Evolutionary conservation across 2,797 vertebrate species (phyloP).

Genomic region (Rhinatrema bivittatum): DNA sequence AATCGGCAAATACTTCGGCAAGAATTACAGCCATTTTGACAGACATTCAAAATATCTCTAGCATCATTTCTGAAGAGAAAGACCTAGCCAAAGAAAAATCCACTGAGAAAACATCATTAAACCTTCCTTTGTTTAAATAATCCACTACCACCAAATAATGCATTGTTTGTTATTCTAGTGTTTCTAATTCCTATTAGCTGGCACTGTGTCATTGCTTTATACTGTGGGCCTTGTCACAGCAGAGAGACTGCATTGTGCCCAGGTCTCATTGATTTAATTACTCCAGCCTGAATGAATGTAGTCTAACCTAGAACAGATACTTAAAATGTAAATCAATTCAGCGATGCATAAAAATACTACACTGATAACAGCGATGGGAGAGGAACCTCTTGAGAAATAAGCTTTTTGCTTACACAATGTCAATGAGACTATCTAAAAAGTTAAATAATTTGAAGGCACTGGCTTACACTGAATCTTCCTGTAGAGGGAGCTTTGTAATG

Average conservation of each 20-base stretch:
- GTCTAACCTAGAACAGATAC: slow-evolving; percentile 61
- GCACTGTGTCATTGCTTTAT: slow-evolving; percentile 45
- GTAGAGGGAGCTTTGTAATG: background rate
- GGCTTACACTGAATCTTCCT: slow-evolving; percentile 21
- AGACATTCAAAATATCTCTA: no score
- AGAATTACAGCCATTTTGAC: no score
- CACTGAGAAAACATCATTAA: slow-evolving; percentile 21
- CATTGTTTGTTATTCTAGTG: slow-evolving; percentile 41
- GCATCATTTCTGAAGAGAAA: no score
- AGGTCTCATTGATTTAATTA: slow-evolving; percentile 79
- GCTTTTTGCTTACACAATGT: slow-evolving; percentile 35
- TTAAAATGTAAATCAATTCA: slow-evolving; percentile 79
- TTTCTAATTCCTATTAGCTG: slow-evolving; percentile 50
- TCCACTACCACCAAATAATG: slow-evolving; percentile 15
- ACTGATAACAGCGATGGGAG: slow-evolving; percentile 66
- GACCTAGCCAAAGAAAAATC: slow-evolving; percentile 9
- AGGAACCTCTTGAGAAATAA: slow-evolving; percentile 51
- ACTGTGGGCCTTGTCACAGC: slow-evolving; percentile 50
- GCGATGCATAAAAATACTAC: slow-evolving; percentile 77
- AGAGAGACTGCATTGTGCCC: slow-evolving; percentile 61
- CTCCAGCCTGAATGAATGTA: slow-evolving; percentile 61
- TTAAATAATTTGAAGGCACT: slow-evolving; percentile 16
- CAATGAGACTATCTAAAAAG: slow-evolving; percentile 21
- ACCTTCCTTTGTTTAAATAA: slow-evolving; percentile 38
- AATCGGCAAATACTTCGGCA: no score